Percentiles rank a stretch among this genome's conserved stretches.
phyloP scores from a whole-genome alignment of 1,140 invertebrate genomes.

The Bombus picipes region DNA sequence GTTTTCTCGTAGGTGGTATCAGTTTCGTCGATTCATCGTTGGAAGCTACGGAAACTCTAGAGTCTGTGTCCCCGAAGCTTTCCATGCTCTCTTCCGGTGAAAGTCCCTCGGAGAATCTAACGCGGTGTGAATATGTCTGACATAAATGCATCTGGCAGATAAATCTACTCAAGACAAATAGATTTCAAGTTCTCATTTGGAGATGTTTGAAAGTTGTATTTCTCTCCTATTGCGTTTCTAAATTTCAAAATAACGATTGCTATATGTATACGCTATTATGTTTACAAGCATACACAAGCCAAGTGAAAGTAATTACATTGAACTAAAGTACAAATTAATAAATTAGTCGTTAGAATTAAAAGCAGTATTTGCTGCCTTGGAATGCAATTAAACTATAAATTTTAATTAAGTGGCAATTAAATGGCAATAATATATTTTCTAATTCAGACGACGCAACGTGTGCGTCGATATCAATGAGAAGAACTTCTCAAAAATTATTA shows the following conservation, averaged over 20 bases:
- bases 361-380: too few species aligned
- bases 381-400: too few species aligned
- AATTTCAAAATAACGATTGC: neutral
- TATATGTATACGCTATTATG: neutral
- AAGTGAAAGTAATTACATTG: too few species aligned
- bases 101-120: neutral
- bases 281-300: too few species aligned
- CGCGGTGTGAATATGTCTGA: neutral
- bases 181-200: neutral
- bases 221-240: neutral
- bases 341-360: too few species aligned
- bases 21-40: neutral
- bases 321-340: too few species aligned
- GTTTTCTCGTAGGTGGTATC: too few species aligned
- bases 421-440: too few species aligned
- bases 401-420: too few species aligned
- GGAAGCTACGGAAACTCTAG: neutral
- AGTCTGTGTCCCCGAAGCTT: neutral
- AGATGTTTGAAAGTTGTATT: neutral
- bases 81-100: neutral
- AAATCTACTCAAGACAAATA: neutral
- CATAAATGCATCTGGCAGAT: neutral
- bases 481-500: too few species aligned
- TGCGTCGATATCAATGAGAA: too few species aligned
- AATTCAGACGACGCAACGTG: too few species aligned